These are phyloP conservation scores for Zonotrichia albicollis DNA, from an alignment of 2,797 vertebrate species.

Conservation along the genomic window DNA sequence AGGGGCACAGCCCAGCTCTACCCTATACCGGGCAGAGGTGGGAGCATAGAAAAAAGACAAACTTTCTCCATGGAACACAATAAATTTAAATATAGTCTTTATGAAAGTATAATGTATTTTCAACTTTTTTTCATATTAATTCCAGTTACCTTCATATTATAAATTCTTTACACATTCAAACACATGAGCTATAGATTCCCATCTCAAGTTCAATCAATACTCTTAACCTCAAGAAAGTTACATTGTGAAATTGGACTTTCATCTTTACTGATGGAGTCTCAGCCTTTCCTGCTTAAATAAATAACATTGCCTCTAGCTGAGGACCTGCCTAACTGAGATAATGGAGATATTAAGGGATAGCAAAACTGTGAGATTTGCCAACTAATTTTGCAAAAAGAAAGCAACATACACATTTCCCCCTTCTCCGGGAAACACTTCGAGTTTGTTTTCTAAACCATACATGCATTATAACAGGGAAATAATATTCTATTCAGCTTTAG, in stretches of 20 bases:
- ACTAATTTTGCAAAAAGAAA: background rate
- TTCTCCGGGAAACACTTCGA: background rate
- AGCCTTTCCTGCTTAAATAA: background rate
- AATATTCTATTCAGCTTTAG: background rate
- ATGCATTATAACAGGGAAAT: fast-evolving
- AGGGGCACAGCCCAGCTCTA: background rate
- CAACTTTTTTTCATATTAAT: background rate
- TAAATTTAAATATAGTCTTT: background rate
- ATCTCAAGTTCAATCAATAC: background rate
- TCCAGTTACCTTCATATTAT: background rate
- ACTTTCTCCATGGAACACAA: background rate
- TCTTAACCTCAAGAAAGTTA: background rate
- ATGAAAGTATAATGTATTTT: background rate
- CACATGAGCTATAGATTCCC: background rate
- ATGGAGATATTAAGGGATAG: background rate
- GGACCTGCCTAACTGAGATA: background rate
- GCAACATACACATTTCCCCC: background rate
- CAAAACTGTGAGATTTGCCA: background rate
- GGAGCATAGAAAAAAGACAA: background rate
- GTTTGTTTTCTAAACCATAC: background rate
- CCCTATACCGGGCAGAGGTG: background rate
- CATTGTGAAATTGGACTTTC: background rate
- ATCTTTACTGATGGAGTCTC: background rate
- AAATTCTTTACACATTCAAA: background rate
- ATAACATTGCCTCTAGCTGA: background rate